Base-by-base conservation (phyloP, 2,113 vertebrate genomes). In the Seriola dumerili region DNA sequence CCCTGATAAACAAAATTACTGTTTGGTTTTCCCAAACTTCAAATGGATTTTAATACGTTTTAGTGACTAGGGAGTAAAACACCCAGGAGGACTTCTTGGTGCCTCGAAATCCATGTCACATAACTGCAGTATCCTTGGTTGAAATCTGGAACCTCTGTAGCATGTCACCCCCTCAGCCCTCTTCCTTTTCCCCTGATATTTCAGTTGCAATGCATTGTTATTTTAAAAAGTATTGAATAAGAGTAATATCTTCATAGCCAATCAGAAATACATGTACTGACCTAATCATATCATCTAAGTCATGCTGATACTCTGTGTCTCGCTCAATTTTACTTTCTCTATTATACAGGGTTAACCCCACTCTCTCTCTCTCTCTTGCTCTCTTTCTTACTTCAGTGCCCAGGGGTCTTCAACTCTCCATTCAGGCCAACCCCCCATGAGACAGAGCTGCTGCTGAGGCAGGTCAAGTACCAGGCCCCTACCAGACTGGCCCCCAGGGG, bases 391-490 rank as follows among this genome's bases (percentile, higher is more conserved):
- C 85, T 78, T 61, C 59, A 99, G 98, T 80, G 95, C 92, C 93
- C 97, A 91, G 97, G 98, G 36, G 70, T 99, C 52, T 99, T 97
- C 86, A 99, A 98, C 84, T 99, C 98, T 0, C 98, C 97, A 0
- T 97, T 96, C 90, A 96, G 93, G 83, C 85, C 87, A 46, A 85
- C 74, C 23, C 97, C 97, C 36, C 95, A 98, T 92, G 96, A 97
- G 8, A 96, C 97, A 96, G 98, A 99, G 78, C 62, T 96, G 75
- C 92, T 95, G 52, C 83, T 99, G 80, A 93, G 21, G 87, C 93
- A 94, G 70, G 95, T 95, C 76, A 98, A 95, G 84, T 96, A 96
- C 8, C 84, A 94, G 72, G 80, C 44, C 23, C 89, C 90, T 61
- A 93, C 82, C 72, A 94, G 4, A 34, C 57, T 25, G 1, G 72